phyloP scores from a whole-genome alignment of 1,140 invertebrate species.

The Eupeodes corollae region DNA sequence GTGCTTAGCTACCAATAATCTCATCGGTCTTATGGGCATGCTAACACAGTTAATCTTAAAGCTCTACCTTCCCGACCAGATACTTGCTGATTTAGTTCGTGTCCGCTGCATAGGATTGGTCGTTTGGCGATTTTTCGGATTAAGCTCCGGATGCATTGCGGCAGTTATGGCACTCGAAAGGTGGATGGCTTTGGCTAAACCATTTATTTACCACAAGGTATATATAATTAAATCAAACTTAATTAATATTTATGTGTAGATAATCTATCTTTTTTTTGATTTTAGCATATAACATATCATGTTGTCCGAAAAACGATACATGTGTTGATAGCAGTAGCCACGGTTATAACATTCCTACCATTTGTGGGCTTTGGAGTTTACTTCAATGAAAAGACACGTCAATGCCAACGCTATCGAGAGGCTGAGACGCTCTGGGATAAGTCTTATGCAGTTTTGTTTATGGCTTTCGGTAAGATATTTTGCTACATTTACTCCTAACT shows the following conservation, averaged over 20 bases:
- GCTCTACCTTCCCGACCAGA: slow-evolving; percentile 30
- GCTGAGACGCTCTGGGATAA: slow-evolving; percentile 51
- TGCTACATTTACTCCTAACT: not conserved
- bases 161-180: slow-evolving; percentile 77
- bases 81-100: slow-evolving; percentile 22
- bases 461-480: slow-evolving; percentile 58
- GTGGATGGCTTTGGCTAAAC: slow-evolving; percentile 71
- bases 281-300: slow-evolving; percentile 69
- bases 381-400: slow-evolving; percentile 40
- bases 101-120: slow-evolving; percentile 57
- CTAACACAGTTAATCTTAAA: slow-evolving; percentile 39
- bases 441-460: slow-evolving; percentile 66
- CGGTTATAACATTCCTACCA: slow-evolving; percentile 60
- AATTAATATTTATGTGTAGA: not conserved
- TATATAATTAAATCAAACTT: slow-evolving; percentile 11
- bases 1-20: slow-evolving; percentile 67
- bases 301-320: slow-evolving; percentile 60
- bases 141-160: slow-evolving; percentile 76
- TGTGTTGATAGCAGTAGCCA: slow-evolving; percentile 54
- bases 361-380: slow-evolving; percentile 70
- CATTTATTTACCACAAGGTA: slow-evolving; percentile 83
- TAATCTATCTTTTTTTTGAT: slow-evolving; percentile 9
- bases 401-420: slow-evolving; percentile 59
- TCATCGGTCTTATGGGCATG: slow-evolving; percentile 64
- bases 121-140: slow-evolving; percentile 65